Evolutionary conservation across 2,888 invertebrate genomes (phyloP), one percentile per base, ranked within the genome.

Genomic region (Chymomyza fuscimana): DNA sequence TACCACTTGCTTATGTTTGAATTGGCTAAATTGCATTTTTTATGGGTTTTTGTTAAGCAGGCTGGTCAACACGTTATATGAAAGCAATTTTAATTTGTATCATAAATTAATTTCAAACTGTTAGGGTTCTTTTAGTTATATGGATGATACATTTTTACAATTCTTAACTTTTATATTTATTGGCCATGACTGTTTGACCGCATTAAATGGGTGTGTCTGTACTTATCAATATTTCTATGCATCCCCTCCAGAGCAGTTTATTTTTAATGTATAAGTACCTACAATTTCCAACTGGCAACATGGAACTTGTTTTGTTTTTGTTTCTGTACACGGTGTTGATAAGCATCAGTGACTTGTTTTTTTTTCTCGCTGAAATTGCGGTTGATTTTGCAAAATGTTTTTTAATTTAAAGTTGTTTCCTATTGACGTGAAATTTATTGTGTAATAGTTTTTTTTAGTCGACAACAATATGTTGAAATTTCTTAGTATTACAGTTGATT

Each of bases 171-270:
- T 46, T 64, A 63, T 63, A 46, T 46, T 10, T 46, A 46, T 3
- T 46, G 40, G 59, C 54, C 56, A 52, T n/a, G 61, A 22, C 25
- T 46, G 40, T 10, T 46, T 46, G 40, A 65, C 51, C 63, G 62
- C 15, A 69, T 64, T 50, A 73, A 76, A 68, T 70, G 77, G 70
- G 73, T 77, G 67, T 76, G 76, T 76, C 72, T 19, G 19, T 25
- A 7, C 5, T 22, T 22, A 25, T 58, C 58, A 58, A 29, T 58
- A 15, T 22, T 58, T 9, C 10, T 46, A 32, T 12, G 40, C 12
- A 12, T 12, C 12, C 58, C 15, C 10, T 12, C 19, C 10, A 58
- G n/a, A 4, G 16, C 51, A 51, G 40, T 10, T 46, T 46, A 46
- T 46, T 46, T 46, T 52, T 52, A n/a, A 54, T 40, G 12, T 12